Conservation (phyloP, 2,888 invertebrate genomes). For the Drosophila acutilabella region DNA sequence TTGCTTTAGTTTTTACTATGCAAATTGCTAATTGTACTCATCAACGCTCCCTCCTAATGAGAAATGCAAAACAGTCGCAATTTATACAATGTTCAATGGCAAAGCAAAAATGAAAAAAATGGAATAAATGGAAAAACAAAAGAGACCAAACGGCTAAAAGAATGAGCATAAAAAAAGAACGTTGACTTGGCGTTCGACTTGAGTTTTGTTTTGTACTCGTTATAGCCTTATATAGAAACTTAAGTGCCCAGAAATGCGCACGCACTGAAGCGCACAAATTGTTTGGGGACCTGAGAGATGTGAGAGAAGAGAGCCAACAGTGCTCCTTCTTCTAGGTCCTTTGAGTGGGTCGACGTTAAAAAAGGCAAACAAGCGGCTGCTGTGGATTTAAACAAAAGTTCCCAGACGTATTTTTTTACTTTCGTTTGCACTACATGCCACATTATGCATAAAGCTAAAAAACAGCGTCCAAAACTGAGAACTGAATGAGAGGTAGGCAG, state of each 20-base stretch:
- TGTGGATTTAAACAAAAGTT: conserved; percentile 73
- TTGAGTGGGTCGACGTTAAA: conserved; percentile 35
- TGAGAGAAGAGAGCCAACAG: conserved; percentile 17
- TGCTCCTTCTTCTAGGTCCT: conserved; percentile 14
- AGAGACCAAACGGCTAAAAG: conserved; percentile 5
- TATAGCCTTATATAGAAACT: conserved; percentile 68
- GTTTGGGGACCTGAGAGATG: conserved; percentile 67
- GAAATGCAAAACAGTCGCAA: conserved; percentile 78
- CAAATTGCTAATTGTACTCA: conserved; percentile 80
- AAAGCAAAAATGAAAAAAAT: conserved; percentile 11
- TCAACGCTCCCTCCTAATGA: conserved; percentile 66
- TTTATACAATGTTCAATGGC: conserved; percentile 76
- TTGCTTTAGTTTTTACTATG: conserved; percentile 73
- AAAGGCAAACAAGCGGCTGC: conserved; percentile 27
- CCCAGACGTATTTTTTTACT: conserved; percentile 65
- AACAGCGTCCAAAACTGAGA: conserved; percentile 31
- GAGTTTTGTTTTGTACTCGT: conserved; percentile 34
- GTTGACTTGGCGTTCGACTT: conserved; percentile 40
- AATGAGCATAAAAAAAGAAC: conserved; percentile 54
- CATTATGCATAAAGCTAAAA: conserved; percentile 62
- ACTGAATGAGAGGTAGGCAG: conserved; percentile 3
- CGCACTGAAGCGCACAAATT: conserved; percentile 78
- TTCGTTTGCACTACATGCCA: conserved; percentile 63
- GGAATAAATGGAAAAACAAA: conserved; percentile 1
- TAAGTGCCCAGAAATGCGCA: conserved; percentile 77